Conservation (phyloP, 1,140 invertebrate genomes). For the Paralvinella palmiformis region DNA sequence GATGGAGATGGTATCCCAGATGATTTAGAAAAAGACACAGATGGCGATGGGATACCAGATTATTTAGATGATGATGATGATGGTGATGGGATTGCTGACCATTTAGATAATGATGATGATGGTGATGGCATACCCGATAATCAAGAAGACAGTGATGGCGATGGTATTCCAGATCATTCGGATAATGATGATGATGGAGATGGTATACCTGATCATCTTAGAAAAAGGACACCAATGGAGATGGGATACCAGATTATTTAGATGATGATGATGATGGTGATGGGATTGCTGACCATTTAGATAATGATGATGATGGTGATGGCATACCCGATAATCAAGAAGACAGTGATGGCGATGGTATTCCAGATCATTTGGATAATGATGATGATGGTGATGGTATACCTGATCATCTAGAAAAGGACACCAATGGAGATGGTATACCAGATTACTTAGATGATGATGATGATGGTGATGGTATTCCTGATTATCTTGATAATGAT, state of each 20-base stretch:
- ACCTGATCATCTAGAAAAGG: constrained; percentile 32
- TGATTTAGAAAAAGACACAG: constrained; percentile 19
- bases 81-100: constrained; percentile 32
- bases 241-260: constrained; percentile 37
- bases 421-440: constrained; percentile 31
- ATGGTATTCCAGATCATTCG: constrained; percentile 26
- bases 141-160: constrained; percentile 28
- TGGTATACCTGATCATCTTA: constrained; percentile 22
- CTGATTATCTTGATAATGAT: constrained; percentile 33
- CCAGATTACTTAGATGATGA: constrained; percentile 35
- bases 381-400: constrained; percentile 21
- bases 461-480: constrained; percentile 40
- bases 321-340: constrained; percentile 28
- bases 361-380: constrained; percentile 31
- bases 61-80: constrained; percentile 29
- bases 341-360: constrained; percentile 31
- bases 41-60: constrained; percentile 37
- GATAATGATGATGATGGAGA: constrained; percentile 30
- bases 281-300: constrained; percentile 39
- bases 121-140: constrained; percentile 35
- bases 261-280: constrained; percentile 30
- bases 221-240: constrained; percentile 25
- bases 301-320: constrained; percentile 33
- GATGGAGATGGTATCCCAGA: constrained; percentile 16
- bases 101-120: constrained; percentile 41